Evolutionary conservation across 2,888 invertebrate species (phyloP).

Genomic region (Pyrrhia umbra): DNA sequence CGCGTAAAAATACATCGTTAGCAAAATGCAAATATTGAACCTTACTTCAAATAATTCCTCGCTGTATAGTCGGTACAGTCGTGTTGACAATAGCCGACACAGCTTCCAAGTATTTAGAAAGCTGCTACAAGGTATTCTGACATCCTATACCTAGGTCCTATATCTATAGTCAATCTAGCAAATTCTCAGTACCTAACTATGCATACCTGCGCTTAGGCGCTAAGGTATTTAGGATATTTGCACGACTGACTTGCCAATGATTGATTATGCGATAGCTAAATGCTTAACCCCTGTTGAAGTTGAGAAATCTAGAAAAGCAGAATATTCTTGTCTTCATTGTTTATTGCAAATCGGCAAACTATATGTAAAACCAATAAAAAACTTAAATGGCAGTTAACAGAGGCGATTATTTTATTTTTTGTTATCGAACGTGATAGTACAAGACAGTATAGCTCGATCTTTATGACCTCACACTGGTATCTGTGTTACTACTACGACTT

Average conservation of each 20-base stretch:
- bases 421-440: too few species aligned
- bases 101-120: constrained; percentile 53
- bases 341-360: not conserved
- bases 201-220: constrained; percentile 30
- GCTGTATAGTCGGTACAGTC: not conserved
- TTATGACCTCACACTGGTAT: too few species aligned
- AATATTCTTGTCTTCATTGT: not conserved
- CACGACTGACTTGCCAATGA: constrained; percentile 18
- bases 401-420: too few species aligned
- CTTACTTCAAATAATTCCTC: not conserved
- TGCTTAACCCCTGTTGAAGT: not conserved
- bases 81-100: constrained; percentile 37
- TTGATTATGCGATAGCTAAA: constrained; percentile 15
- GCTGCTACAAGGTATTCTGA: constrained; percentile 43
- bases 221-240: constrained; percentile 33
- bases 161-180: constrained; percentile 31
- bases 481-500: too few species aligned
- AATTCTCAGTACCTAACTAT: constrained; percentile 27
- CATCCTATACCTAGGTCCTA: constrained; percentile 27
- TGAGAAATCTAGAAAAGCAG: not conserved
- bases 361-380: too few species aligned
- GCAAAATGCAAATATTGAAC: not conserved
- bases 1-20: not conserved
- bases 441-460: too few species aligned
- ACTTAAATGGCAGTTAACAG: too few species aligned